Conservation (phyloP, 2,888 invertebrate genomes). For the Masnerella sp. region DNA sequence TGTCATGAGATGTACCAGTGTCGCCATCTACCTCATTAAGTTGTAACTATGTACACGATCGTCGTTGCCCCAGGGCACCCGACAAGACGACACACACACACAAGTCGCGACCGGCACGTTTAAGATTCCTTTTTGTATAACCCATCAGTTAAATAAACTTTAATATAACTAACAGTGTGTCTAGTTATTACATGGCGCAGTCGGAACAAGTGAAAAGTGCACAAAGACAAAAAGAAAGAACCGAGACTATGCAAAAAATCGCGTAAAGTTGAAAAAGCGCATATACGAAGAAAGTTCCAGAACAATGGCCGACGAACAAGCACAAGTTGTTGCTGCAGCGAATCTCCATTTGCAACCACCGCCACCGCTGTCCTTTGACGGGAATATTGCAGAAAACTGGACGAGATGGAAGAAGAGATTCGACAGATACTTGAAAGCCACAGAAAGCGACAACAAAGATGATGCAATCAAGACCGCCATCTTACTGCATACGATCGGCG, state of each 20-base stretch:
- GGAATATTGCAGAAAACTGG: conserved; percentile 23
- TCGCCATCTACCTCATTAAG: too few species aligned
- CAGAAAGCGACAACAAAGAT: conserved; percentile 55
- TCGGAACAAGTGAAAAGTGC: neutral
- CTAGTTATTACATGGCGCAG: conserved; percentile 1
- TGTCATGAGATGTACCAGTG: too few species aligned
- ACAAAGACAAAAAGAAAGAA: neutral
- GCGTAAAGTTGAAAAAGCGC: neutral
- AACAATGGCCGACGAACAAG: neutral
- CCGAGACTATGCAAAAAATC: neutral
- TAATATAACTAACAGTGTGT: too few species aligned
- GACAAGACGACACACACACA: too few species aligned
- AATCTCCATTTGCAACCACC: neutral
- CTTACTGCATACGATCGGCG: conserved; percentile 63
- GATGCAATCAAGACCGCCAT: conserved; percentile 61
- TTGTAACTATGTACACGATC: too few species aligned
- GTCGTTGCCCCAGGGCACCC: too few species aligned
- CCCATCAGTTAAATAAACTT: too few species aligned
- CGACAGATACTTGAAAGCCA: conserved; percentile 47
- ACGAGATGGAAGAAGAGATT: conserved; percentile 27
- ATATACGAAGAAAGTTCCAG: neutral
- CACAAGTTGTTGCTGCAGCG: neutral
- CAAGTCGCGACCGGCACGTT: too few species aligned
- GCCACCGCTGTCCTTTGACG: conserved; percentile 11
- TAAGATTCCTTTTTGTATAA: too few species aligned